Evolutionary conservation across 2,113 vertebrate species (phyloP).

Genomic region (Lathamus discolor): DNA sequence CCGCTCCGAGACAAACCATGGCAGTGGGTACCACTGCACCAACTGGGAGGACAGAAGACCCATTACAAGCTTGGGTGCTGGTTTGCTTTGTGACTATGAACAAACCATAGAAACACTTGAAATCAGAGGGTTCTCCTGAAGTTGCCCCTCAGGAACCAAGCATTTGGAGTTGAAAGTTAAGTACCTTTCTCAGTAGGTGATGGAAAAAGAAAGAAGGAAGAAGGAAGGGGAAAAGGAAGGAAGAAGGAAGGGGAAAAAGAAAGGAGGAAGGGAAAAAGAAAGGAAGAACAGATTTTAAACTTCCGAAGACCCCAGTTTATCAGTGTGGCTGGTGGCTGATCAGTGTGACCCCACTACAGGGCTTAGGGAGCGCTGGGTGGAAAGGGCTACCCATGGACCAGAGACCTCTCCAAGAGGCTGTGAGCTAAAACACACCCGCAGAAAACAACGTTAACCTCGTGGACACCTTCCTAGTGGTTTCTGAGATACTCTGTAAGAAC

Average conservation of each 20-base stretch:
- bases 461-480: neutral
- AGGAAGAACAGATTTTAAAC: neutral
- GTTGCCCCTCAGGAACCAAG: neutral
- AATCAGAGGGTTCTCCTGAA: neutral
- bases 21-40: neutral
- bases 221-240: neutral
- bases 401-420: neutral
- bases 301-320: neutral
- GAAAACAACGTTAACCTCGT: neutral
- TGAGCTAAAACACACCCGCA: neutral
- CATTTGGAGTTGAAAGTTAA: neutral
- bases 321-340: neutral
- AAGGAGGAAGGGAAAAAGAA: neutral
- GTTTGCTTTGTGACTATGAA: neutral
- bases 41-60: neutral
- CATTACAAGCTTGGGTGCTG: neutral
- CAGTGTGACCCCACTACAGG: rapidly evolving
- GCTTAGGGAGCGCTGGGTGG: neutral
- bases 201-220: too few relatives aligned
- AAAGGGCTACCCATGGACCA: neutral
- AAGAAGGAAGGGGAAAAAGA: neutral
- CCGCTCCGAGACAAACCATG: neutral
- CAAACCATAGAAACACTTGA: neutral
- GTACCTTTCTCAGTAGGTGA: neutral
- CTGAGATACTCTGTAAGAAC: neutral